These are phyloP conservation scores for Xiphophorus hellerii DNA, from an alignment of 2,113 vertebrate species.

Conservation along the genomic window DNA sequence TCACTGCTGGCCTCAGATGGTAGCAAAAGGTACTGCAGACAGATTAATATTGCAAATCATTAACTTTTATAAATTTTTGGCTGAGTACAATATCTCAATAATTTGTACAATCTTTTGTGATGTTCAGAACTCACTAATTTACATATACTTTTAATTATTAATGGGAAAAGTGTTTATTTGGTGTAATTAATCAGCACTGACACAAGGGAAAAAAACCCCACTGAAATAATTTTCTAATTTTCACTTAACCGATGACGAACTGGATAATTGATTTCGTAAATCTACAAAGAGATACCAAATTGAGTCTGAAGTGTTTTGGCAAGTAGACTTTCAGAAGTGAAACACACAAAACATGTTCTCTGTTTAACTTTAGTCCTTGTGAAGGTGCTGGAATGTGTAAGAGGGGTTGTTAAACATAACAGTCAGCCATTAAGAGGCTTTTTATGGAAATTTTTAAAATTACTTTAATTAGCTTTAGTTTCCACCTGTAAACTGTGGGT, in stretches of 20 bases:
- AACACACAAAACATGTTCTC: neutral
- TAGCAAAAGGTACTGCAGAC: conserved; percentile 2
- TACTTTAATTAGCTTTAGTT: neutral
- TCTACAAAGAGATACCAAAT: neutral
- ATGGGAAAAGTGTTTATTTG: neutral
- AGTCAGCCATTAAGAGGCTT: neutral
- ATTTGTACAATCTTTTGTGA: no score
- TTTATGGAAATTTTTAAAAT: neutral
- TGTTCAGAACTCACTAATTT: no score
- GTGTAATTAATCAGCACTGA: no score
- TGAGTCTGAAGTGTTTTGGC: neutral
- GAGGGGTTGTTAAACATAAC: neutral
- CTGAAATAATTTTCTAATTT: neutral
- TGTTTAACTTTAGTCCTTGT: neutral
- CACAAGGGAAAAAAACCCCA: neutral
- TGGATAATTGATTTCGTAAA: neutral
- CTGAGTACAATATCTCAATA: no score
- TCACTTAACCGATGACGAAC: neutral
- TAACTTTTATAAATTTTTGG: neutral
- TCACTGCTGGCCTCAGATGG: conserved; percentile 15
- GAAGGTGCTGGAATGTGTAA: no score
- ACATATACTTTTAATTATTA: no score
- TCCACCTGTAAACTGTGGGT: neutral
- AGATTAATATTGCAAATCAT: neutral
- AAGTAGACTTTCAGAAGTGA: neutral